A percentile compares a stretch with the other conserved stretches of the same genome.
Evolutionary conservation across 1,140 invertebrate genomes (phyloP).

Genomic region (Macrobrachium rosenbergii): DNA sequence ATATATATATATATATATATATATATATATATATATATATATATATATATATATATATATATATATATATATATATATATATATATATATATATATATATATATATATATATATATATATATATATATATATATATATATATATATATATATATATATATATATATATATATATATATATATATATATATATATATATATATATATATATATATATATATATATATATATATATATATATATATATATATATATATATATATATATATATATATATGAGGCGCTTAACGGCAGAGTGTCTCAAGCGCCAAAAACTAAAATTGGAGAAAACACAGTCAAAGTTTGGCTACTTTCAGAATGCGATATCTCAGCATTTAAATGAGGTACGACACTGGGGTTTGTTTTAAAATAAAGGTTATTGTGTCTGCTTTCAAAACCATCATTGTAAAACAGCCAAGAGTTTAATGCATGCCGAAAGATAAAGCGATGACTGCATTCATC

Average conservation of each 20-base stretch:
- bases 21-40: not conserved
- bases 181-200: constrained; percentile 37
- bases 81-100: constrained; percentile 27
- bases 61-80: constrained; percentile 33
- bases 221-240: constrained; percentile 41
- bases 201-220: constrained; percentile 35
- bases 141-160: constrained; percentile 34
- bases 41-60: constrained; percentile 8
- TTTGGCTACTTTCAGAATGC: no score
- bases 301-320: no score
- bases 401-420: no score
- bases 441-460: no score
- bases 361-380: no score
- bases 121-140: constrained; percentile 22
- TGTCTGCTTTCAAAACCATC: no score
- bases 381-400: no score
- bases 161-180: constrained; percentile 41
- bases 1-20: constrained; percentile 27
- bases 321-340: no score
- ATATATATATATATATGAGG: constrained; percentile 34
- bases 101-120: constrained; percentile 30
- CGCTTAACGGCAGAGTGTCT: not conserved
- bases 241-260: constrained; percentile 41
- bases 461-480: no score
- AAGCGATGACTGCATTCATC: no score